A percentile compares a stretch with the other conserved stretches of the same genome.
Conservation (phyloP, 1,140 invertebrate genomes). For the Mercenaria mercenaria region DNA sequence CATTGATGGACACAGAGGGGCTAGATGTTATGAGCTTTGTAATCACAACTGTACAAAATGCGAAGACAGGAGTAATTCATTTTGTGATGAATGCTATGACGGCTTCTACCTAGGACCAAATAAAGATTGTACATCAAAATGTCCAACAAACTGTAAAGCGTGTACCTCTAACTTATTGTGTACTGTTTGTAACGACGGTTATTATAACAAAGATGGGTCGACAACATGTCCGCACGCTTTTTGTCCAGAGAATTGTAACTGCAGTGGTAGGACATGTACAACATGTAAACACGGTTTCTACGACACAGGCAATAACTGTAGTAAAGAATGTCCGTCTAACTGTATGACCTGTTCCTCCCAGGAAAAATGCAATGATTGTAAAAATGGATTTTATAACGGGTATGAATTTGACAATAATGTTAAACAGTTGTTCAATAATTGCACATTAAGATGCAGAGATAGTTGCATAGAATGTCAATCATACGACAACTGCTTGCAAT, state of each 20-base stretch:
- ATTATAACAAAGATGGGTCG: background rate
- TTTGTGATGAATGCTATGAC: no score
- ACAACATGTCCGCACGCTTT: background rate
- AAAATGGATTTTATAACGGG: background rate
- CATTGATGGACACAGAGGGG: background rate
- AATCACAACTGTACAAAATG: no score
- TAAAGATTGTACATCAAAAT: background rate
- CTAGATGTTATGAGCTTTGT: no score
- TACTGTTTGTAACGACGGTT: background rate
- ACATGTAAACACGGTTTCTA: background rate
- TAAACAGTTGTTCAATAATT: no score
- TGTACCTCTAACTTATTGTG: background rate
- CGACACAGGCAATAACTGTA: background rate
- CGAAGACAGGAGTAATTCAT: background rate
- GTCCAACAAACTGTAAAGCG: background rate
- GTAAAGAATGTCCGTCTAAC: background rate
- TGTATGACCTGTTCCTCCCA: background rate
- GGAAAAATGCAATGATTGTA: background rate
- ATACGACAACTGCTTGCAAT: background rate
- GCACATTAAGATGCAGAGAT: background rate
- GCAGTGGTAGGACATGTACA: background rate
- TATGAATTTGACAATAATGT: background rate
- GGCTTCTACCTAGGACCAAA: background rate
- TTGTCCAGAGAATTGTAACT: background rate
- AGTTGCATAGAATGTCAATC: background rate